phyloP scores from a whole-genome alignment of 2,113 vertebrate genomes.

The Eubucco bourcierii region DNA sequence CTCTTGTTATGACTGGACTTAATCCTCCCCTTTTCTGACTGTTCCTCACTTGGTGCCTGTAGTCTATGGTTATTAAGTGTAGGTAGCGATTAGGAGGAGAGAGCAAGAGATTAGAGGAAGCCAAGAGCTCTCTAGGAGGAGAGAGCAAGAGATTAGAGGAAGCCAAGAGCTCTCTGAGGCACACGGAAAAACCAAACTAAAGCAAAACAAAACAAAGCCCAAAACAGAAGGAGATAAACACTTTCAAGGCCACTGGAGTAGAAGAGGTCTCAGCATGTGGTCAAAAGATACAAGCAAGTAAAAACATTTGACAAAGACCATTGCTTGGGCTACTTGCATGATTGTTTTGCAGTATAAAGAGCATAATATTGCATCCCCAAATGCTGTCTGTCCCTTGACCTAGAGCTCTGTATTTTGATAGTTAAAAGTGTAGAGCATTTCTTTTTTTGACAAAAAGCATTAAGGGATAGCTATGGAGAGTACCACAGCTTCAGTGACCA shows the following conservation, averaged over 20 bases:
- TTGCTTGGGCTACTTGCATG: neutral
- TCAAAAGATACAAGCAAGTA: neutral
- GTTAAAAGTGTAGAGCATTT: neutral
- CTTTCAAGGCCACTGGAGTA: constrained; percentile 44
- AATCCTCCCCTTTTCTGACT: fast-evolving
- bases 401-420: neutral
- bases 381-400: constrained; percentile 16
- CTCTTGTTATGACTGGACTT: constrained; percentile 14
- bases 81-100: neutral
- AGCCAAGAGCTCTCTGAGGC: constrained; percentile 26
- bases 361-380: constrained; percentile 21
- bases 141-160: constrained; percentile 46
- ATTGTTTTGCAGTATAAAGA: constrained; percentile 25
- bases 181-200: neutral
- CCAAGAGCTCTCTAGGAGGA: constrained; percentile 2
- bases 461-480: neutral
- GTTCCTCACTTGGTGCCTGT: neutral
- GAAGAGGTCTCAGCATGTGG: constrained; percentile 38
- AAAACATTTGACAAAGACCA: constrained; percentile 33
- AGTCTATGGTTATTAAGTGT: neutral
- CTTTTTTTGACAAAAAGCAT: constrained; percentile 6
- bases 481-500: constrained; percentile 17
- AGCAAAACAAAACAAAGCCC: neutral
- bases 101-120: constrained; percentile 49
- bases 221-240: neutral